Percentiles rank a stretch among this genome's conserved stretches.
Conservation (phyloP, 2,113 vertebrate genomes). For the Phalacrocorax brasilianus region DNA sequence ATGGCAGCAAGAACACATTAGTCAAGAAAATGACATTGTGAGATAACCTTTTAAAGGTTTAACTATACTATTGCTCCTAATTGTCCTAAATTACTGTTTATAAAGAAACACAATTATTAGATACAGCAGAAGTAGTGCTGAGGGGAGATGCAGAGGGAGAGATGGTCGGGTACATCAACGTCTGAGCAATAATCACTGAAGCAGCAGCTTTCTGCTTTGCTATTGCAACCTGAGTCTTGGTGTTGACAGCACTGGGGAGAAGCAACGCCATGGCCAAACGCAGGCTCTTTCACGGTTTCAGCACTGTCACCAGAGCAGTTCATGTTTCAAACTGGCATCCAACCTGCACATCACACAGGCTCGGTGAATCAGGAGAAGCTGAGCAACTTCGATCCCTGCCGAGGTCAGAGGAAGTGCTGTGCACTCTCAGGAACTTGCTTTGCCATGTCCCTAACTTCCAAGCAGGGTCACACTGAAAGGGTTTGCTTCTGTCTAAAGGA, state of each 20-base stretch:
- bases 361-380: background rate
- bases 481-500: background rate
- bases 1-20: conserved; percentile 66
- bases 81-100: conserved; percentile 61
- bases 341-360: background rate
- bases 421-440: background rate
- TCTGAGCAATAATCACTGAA: conserved; percentile 27
- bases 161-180: background rate
- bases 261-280: background rate
- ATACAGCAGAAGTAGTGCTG: background rate
- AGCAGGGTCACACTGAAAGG: background rate
- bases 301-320: background rate
- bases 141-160: background rate
- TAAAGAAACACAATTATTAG: conserved; percentile 49
- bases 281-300: background rate
- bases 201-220: background rate
- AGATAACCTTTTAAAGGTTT: conserved; percentile 69
- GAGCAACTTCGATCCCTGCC: rapidly evolving
- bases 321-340: background rate
- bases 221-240: background rate
- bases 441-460: background rate
- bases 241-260: conserved; percentile 14
- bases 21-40: conserved; percentile 65
- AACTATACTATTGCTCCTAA: conserved; percentile 45
- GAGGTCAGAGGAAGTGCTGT: background rate